Conservation (phyloP, 2,113 vertebrate species). For the Atherinomorus stipes region DNA sequence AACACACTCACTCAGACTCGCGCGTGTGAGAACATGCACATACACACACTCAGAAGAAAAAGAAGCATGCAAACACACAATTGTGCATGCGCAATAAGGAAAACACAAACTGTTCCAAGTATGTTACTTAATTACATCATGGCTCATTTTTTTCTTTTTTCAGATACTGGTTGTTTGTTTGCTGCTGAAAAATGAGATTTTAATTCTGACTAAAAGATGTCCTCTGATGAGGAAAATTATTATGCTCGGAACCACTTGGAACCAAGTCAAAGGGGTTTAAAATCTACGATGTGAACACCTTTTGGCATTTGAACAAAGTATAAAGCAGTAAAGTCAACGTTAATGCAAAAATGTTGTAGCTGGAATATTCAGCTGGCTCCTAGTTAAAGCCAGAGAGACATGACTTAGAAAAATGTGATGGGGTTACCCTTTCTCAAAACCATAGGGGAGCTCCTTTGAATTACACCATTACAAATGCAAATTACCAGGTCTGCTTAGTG, state of each 20-base stretch:
- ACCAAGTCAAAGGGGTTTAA: constrained; percentile 46
- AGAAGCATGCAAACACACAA: constrained; percentile 41
- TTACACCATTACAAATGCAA: constrained; percentile 20
- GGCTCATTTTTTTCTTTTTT: constrained; percentile 6
- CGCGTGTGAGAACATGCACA: constrained; percentile 43
- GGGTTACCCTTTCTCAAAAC: constrained; percentile 9
- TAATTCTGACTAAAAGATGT: constrained; percentile 29
- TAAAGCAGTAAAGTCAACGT: constrained; percentile 65
- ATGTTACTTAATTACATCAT: constrained; percentile 39
- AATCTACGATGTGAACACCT: constrained; percentile 36
- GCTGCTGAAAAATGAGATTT: constrained; percentile 51
- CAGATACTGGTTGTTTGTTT: constrained; percentile 50
- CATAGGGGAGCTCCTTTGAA: constrained; percentile 5
- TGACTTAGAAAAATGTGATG: constrained; percentile 20
- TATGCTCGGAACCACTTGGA: constrained; percentile 35
- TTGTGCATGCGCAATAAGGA: constrained; percentile 29
- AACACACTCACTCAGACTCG: constrained; percentile 58
- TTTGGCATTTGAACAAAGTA: constrained; percentile 1
- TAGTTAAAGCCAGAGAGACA: constrained; percentile 24
- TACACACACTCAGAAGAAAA: constrained; percentile 10
- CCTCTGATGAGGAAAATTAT: constrained; percentile 48
- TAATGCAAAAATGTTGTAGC: constrained; percentile 40
- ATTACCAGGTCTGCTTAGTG: constrained; percentile 10
- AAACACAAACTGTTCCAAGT: constrained; percentile 39
- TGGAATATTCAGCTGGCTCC: constrained; percentile 34